Evolutionary conservation across 2,888 invertebrate species (phyloP).

Genomic region (Adineta ricciae): DNA sequence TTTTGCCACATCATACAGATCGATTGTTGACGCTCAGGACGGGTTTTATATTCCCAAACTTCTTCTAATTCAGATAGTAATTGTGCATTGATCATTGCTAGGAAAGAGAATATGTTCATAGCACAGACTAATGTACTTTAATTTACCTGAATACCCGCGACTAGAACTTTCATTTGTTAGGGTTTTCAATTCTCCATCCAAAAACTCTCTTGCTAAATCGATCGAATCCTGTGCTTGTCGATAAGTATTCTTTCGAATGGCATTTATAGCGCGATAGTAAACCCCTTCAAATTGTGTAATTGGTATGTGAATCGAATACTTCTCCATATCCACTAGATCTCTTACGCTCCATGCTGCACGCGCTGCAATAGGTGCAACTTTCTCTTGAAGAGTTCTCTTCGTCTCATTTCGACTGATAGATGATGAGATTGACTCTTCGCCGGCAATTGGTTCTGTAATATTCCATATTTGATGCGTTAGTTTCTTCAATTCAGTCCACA

Average conservation of each 20-base stretch:
- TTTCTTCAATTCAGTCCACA: slow-evolving; percentile 62
- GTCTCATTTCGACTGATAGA: not conserved
- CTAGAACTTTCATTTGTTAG: slow-evolving; percentile 56
- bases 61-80: slow-evolving; percentile 93
- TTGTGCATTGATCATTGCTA: slow-evolving; percentile 75
- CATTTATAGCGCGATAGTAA: slow-evolving; percentile 83
- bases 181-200: slow-evolving; percentile 90
- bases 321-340: slow-evolving; percentile 82
- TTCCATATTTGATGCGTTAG: not conserved
- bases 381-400: slow-evolving; percentile 41
- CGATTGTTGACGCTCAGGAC: slow-evolving; percentile 71
- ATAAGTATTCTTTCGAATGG: slow-evolving; percentile 63
- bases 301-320: slow-evolving; percentile 76
- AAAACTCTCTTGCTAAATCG: slow-evolving; percentile 77
- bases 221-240: slow-evolving; percentile 57
- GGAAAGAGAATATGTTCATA: not conserved
- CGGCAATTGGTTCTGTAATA: not conserved
- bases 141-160: slow-evolving; percentile 29
- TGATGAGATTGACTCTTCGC: not conserved
- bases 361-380: slow-evolving; percentile 73
- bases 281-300: slow-evolving; percentile 87
- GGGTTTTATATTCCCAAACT: slow-evolving; percentile 84
- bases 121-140: not conserved
- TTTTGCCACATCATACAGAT: slow-evolving; percentile 67
- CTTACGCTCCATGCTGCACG: slow-evolving; percentile 88